Evolutionary conservation across 2,888 invertebrate genomes (phyloP).

Genomic region (Drosophila meridionalis): DNA sequence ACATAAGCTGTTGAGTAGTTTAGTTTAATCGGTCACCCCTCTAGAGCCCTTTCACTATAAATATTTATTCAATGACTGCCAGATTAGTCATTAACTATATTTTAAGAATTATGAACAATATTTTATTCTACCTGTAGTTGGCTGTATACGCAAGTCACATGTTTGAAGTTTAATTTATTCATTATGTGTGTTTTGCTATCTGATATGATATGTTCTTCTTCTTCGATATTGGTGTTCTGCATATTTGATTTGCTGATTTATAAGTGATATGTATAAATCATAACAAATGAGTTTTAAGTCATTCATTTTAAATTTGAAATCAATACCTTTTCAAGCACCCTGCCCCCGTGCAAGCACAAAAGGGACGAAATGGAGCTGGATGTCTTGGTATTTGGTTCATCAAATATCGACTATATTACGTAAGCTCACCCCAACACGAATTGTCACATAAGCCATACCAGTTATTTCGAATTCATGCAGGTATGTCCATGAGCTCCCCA

Average conservation of each 20-base stretch:
- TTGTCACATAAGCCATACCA: not conserved
- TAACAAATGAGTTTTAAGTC: slow-evolving; percentile 15
- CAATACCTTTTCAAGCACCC: not conserved
- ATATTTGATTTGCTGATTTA: not conserved
- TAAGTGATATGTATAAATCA: not conserved
- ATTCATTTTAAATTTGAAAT: slow-evolving; percentile 20
- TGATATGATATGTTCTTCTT: too few relatives aligned
- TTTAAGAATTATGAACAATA: not conserved
- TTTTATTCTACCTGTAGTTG: not conserved
- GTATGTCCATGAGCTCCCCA: slow-evolving; percentile 92
- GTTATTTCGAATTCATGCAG: slow-evolving; percentile 85
- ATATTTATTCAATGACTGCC: too few relatives aligned
- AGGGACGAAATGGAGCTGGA: slow-evolving; percentile 57
- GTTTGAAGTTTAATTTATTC: not conserved
- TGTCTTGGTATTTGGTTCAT: slow-evolving; percentile 91
- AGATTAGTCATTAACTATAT: not conserved
- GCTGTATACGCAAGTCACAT: not conserved
- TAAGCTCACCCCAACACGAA: slow-evolving; percentile 78
- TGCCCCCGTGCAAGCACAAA: not conserved
- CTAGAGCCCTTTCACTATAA: too few relatives aligned
- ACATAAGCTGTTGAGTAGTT: too few relatives aligned
- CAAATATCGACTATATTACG: slow-evolving; percentile 94
- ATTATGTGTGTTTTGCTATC: not conserved
- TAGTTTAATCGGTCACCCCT: too few relatives aligned
- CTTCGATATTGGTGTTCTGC: not conserved